A percentile compares a stretch with the other conserved stretches of the same genome.
Evolutionary conservation across 2,113 vertebrate species (phyloP).

Genomic region (Notiomystis cincta): DNA sequence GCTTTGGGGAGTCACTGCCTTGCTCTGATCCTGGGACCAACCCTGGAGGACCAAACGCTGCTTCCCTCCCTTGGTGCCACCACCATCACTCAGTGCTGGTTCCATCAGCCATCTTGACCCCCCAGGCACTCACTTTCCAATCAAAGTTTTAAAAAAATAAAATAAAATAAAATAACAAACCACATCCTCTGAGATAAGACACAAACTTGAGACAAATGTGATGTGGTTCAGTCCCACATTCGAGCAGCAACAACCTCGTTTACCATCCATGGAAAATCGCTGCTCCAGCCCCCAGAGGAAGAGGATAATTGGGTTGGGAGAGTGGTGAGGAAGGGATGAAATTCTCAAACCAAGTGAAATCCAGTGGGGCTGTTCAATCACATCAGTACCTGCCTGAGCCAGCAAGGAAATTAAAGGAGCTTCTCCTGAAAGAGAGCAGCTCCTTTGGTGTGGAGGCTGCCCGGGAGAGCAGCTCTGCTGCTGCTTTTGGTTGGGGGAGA

Average conservation of each 20-base stretch:
- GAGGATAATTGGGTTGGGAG: not conserved
- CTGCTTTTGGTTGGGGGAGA: not conserved
- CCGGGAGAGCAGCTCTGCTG: not conserved
- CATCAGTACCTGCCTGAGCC: not conserved
- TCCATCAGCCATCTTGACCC: too few relatives aligned
- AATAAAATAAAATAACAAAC: too few relatives aligned
- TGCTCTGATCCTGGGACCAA: not conserved
- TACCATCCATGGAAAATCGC: not conserved
- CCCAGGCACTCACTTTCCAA: too few relatives aligned
- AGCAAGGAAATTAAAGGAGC: not conserved
- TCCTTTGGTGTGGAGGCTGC: not conserved
- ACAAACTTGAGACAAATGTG: too few relatives aligned
- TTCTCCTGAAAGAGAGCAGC: not conserved
- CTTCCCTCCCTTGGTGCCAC: not conserved
- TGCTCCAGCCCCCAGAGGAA: not conserved
- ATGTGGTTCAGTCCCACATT: too few relatives aligned
- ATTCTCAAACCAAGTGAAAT: not conserved
- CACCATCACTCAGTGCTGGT: too few relatives aligned
- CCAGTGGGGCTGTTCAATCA: not conserved
- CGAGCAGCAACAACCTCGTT: not conserved
- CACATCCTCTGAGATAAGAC: too few relatives aligned
- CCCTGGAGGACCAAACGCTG: fast-evolving
- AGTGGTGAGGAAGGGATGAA: not conserved
- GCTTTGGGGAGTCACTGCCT: not conserved
- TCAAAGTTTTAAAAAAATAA: too few relatives aligned